Evolutionary conservation across 2,888 invertebrate species (phyloP).

Genomic region (Cacoxenus indagator): DNA sequence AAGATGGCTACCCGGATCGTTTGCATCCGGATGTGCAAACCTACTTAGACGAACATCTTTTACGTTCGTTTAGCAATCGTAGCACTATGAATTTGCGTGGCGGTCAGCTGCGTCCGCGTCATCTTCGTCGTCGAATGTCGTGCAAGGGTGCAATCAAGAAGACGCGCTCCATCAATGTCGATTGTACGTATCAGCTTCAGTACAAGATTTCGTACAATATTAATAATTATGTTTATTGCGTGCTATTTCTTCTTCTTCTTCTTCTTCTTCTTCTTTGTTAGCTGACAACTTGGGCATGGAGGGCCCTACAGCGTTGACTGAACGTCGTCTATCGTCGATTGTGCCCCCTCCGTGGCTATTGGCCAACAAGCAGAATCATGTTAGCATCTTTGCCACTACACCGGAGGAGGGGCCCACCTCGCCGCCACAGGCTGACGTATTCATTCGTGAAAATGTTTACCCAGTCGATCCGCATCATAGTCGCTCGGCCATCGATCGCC

Average conservation of each 20-base stretch:
- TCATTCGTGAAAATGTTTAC: slow-evolving; percentile 68
- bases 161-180: slow-evolving; percentile 92
- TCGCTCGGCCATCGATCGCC: slow-evolving; percentile 65
- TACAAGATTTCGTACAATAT: not conserved
- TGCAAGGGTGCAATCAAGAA: slow-evolving; percentile 94
- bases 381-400: slow-evolving; percentile 64
- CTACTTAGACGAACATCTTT: slow-evolving; percentile 87
- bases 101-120: slow-evolving; percentile 73
- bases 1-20: slow-evolving; percentile 91
- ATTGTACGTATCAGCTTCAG: slow-evolving; percentile 77
- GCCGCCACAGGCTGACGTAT: slow-evolving; percentile 38
- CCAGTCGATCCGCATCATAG: slow-evolving; percentile 66
- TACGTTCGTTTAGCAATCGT: slow-evolving; percentile 84
- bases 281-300: slow-evolving; percentile 87
- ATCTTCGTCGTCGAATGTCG: slow-evolving; percentile 82
- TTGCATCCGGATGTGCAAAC: slow-evolving; percentile 86
- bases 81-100: slow-evolving; percentile 76
- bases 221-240: not conserved
- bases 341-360: slow-evolving; percentile 71
- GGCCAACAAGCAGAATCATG: slow-evolving; percentile 57
- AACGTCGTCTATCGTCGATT: slow-evolving; percentile 74
- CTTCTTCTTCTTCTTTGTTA: slow-evolving; percentile 61
- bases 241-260: too few species aligned
- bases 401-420: slow-evolving; percentile 64
- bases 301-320: slow-evolving; percentile 72